Evolutionary conservation across 2,888 invertebrate genomes (phyloP), one percentile per base, ranked within the genome.

Genomic region (Athalia rosae): DNA sequence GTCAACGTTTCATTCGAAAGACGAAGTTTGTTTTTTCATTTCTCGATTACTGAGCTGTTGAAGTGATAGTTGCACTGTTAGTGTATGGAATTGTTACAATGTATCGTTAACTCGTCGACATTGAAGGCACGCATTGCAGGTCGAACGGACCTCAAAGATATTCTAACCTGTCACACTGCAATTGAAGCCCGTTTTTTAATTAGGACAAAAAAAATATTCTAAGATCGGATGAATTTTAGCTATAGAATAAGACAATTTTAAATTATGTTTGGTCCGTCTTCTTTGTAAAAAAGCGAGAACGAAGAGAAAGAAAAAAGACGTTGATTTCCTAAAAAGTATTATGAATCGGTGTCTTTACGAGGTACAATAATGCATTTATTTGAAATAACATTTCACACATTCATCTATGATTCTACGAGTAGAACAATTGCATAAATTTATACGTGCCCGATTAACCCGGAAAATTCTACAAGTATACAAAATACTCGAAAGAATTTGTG

Each of bases 271-370:
- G 28, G 28, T 28, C 28, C 28, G 28, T 28, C 28, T 28, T 28
- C 28, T 28, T 28, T 28, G 28, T 28, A 28, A 28, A 28, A 28
- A 28, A 28, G 28, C 81, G 82, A 83, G 82, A 83, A 83, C 77
- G 82, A 83, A 83, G 84, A 85, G 9, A 79, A 62, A 62, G 56
- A 43, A 11, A 78, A 77, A 15, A 48, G 67, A 76, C 76, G 50
- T 58, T 76, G 28, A 67, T 61, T 69, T 66, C 45, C n/a, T 47
- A 45, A 69, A 13, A 69, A 59, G 45, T 64, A 76, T 15, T 28
- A 67, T 56, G 48, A 45, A 61, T 69, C 53, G 13, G 8, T 53
- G n/a, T 28, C 50, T 67, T 53, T 11, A 53, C 3, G 41, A 50
- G 50, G 53, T 67, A 43, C 28, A 67, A 50, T 71, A 58, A 71